Percentiles rank a stretch among this genome's conserved stretches.
Evolutionary conservation across 2,113 vertebrate genomes (phyloP).

Genomic region (Ceyx cyanopectus): DNA sequence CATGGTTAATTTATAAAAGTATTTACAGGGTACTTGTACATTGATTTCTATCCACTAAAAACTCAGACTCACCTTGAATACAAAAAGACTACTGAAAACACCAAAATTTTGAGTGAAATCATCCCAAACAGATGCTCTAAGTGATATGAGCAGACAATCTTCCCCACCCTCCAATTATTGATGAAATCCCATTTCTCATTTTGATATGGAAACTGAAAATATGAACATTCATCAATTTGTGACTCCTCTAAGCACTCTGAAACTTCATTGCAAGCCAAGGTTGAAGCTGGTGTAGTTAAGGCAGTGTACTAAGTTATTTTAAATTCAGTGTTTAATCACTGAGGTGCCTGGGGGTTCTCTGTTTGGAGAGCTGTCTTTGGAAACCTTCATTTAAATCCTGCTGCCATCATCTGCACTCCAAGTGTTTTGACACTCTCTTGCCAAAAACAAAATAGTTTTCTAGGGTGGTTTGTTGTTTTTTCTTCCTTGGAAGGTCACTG

Average conservation of each 20-base stretch:
- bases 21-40: slow-evolving; percentile 25
- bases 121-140: background rate
- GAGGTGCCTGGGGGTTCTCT: background rate
- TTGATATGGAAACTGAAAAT: background rate
- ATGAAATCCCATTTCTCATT: background rate
- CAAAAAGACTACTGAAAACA: background rate
- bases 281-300: slow-evolving; percentile 11
- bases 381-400: background rate
- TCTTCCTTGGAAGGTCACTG: background rate
- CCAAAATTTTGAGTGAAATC: background rate
- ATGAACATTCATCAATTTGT: background rate
- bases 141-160: background rate
- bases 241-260: background rate
- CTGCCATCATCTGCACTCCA: background rate
- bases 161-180: background rate
- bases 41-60: slow-evolving; percentile 6
- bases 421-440: background rate
- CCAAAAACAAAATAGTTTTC: background rate
- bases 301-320: slow-evolving; percentile 4
- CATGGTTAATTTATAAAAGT: slow-evolving; percentile 54
- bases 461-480: background rate
- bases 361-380: background rate
- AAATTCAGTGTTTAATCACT: background rate
- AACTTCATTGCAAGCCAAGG: background rate
- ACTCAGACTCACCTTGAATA: background rate